Base-by-base conservation (phyloP, 2,888 invertebrate genomes). In the Tupiocoris notatus region DNA sequence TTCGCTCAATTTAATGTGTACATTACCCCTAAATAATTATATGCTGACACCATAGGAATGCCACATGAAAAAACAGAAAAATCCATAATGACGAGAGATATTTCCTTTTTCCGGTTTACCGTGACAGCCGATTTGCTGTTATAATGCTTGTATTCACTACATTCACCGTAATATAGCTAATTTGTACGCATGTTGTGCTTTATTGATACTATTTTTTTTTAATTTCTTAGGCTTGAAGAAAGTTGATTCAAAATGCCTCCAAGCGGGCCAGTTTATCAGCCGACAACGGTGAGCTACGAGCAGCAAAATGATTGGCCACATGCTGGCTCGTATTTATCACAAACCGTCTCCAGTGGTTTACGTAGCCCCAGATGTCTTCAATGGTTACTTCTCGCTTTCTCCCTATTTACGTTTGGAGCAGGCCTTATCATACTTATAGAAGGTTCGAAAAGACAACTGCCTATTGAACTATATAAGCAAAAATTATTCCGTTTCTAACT, bases 281-380 rank as follows among this genome's bases (percentile, higher is more conserved):
- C 92, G 17, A 92, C 92, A 78, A 92, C 92, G 80, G 91, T 91
- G 80, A 91, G 91, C 75, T 91, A 91, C 83, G 91, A 91, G 83
- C 85, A 79, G 83, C 85, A 82, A 76, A 80, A 77, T 56, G 82
- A 83, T 77, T 83, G 83, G 83, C 80, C 82, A 12, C 67, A 80
- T n/a, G 82, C 82, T 1, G 81, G 81, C 22, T 81, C 81, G 76
- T 82, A 82, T 76, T 78, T 82, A 6, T 81, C 82, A 2, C 82
- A 82, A 68, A 81, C 82, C 17, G 80, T 81, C 18, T 76, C 78
- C 25, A 76, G 75, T 22, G 71, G 80, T 6, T 70, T 80, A 16
- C 68, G 79, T 20, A 79, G 81, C 12, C 80, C 82, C 3, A 79
- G 81, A 68, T 82, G 82, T 75, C 77, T 83, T 59, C 83, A 83